Evolutionary conservation across 2,113 vertebrate species (phyloP).

Genomic region (Struthidea cinerea): DNA sequence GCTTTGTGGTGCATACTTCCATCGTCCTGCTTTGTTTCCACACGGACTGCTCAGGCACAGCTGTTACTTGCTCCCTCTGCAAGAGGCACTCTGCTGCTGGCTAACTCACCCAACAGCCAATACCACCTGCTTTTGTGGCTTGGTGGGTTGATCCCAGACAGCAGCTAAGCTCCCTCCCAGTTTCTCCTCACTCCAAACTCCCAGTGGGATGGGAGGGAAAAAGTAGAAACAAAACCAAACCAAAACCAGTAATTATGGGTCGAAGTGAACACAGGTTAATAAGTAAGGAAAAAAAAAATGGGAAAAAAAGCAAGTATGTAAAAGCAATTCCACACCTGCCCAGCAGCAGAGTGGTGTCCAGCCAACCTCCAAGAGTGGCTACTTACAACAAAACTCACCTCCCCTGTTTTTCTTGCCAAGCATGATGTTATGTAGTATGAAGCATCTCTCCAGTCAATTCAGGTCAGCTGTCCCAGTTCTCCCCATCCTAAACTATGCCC

Average conservation of each 20-base stretch:
- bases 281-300: neutral
- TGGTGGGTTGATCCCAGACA: neutral
- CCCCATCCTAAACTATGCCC: neutral
- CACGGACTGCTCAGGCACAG: neutral
- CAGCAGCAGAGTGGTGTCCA: neutral
- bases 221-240: neutral
- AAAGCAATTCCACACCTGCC: neutral
- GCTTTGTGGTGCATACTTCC: neutral
- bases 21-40: neutral
- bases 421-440: neutral
- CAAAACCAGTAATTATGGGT: neutral
- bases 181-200: neutral
- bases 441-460: neutral
- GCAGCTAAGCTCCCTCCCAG: neutral
- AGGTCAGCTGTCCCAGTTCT: neutral
- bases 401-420: neutral
- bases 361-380: fast-evolving
- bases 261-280: neutral
- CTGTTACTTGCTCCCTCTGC: neutral
- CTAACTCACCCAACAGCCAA: neutral
- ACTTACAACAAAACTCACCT: neutral
- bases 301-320: neutral
- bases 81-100: neutral
- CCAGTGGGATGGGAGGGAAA: neutral
- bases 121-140: neutral